Percentiles rank a stretch among this genome's conserved stretches.
Evolutionary conservation across 2,888 invertebrate genomes (phyloP).

Genomic region (Mimas tiliae): DNA sequence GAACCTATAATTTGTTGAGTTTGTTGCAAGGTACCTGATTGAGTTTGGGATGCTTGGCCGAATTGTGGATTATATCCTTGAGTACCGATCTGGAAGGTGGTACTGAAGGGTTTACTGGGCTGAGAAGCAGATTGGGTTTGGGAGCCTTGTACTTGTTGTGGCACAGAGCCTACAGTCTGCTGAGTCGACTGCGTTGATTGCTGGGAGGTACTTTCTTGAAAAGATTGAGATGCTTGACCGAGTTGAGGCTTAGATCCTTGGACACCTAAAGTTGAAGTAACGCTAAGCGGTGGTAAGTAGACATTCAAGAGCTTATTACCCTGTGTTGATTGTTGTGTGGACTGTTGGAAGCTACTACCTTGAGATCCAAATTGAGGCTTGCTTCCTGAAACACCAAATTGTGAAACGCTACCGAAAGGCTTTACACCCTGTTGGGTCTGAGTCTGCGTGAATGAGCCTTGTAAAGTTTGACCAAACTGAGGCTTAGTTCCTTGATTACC

Average conservation of each 20-base stretch:
- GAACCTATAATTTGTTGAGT: slow-evolving; percentile 46
- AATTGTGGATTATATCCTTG: slow-evolving; percentile 16
- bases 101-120: neutral
- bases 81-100: neutral
- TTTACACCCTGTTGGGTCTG: neutral
- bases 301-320: neutral
- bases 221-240: neutral
- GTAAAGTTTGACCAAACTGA: slow-evolving; percentile 26
- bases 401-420: neutral
- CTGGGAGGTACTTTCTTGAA: neutral
- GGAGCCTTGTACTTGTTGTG: neutral
- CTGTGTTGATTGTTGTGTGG: neutral
- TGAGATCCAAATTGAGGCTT: slow-evolving; percentile 23
- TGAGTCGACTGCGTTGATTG: neutral
- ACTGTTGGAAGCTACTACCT: neutral
- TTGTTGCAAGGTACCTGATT: neutral
- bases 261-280: slow-evolving; percentile 1
- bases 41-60: neutral
- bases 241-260: neutral
- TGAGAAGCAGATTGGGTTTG: neutral
- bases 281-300: slow-evolving; percentile 4
- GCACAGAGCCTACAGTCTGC: neutral
- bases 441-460: neutral
- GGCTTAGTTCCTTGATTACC: slow-evolving; percentile 33
- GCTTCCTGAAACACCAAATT: neutral